Evolutionary conservation across 2,888 invertebrate genomes (phyloP).

Genomic region (Stenchaetothrips biformis): DNA sequence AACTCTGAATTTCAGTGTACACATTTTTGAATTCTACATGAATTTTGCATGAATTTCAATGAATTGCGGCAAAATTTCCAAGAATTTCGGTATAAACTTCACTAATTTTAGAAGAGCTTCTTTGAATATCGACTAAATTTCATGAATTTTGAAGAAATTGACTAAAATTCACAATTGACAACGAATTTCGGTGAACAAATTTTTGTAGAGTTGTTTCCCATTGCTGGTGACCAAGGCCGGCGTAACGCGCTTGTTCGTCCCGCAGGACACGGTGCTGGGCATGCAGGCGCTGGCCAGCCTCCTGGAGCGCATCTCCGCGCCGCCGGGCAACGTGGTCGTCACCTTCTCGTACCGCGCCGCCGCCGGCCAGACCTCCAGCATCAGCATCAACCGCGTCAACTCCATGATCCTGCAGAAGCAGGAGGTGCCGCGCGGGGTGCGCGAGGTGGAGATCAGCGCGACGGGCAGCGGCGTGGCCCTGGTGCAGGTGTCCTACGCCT

Average conservation of each 20-base stretch:
- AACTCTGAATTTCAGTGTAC: too few relatives aligned
- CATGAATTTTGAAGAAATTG: too few relatives aligned
- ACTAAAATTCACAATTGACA: too few relatives aligned
- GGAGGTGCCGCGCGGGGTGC: slow-evolving; percentile 57
- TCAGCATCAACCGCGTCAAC: slow-evolving; percentile 70
- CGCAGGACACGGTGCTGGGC: slow-evolving; percentile 68
- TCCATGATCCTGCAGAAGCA: slow-evolving; percentile 76
- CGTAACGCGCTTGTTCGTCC: slow-evolving; percentile 49
- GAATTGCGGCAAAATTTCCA: too few relatives aligned
- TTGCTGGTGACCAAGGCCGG: too few relatives aligned
- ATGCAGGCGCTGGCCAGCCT: slow-evolving; percentile 64
- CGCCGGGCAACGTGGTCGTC: slow-evolving; percentile 52
- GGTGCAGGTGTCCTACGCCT: slow-evolving; percentile 72
- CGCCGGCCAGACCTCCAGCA: slow-evolving; percentile 41
- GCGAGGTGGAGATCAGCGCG: slow-evolving; percentile 67
- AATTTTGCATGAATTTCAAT: too few relatives aligned
- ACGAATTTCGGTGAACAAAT: too few relatives aligned
- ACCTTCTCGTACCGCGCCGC: slow-evolving; percentile 52
- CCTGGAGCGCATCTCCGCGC: slow-evolving; percentile 55
- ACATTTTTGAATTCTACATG: too few relatives aligned
- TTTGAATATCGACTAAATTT: too few relatives aligned
- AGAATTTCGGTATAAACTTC: too few relatives aligned
- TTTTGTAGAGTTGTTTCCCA: too few relatives aligned
- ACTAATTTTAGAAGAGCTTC: too few relatives aligned
- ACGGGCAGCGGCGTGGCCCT: slow-evolving; percentile 75